Conservation (phyloP, 2,113 vertebrate species). For the Chelonoidis abingdonii region DNA sequence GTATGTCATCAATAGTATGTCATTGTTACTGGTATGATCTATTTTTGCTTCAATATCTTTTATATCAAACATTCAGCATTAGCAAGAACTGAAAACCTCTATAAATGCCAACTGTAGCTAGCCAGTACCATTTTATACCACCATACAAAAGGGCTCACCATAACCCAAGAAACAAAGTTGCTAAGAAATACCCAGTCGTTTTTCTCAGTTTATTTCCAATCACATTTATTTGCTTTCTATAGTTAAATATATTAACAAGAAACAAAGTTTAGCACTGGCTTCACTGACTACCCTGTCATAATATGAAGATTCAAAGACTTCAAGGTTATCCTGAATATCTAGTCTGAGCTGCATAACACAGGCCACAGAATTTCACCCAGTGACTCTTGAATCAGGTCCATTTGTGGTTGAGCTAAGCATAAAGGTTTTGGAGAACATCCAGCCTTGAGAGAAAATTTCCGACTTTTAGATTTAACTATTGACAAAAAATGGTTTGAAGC, state of each 20-base stretch:
- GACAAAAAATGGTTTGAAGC: neutral
- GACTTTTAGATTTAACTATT: neutral
- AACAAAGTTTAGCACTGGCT: neutral
- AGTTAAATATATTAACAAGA: neutral
- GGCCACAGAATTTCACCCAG: neutral
- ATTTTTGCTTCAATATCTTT: neutral
- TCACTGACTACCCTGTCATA: neutral
- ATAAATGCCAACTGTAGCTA: neutral
- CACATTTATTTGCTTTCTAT: neutral
- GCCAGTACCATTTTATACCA: neutral
- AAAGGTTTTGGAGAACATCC: neutral
- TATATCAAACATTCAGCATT: neutral
- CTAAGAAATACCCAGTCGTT: neutral
- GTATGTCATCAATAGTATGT: neutral
- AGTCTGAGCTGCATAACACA: neutral
- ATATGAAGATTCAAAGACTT: neutral
- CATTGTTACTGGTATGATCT: neutral
- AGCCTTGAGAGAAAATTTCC: neutral
- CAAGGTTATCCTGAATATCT: neutral
- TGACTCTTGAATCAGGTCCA: neutral
- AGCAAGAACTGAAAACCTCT: neutral
- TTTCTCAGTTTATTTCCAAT: neutral
- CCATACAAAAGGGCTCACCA: neutral
- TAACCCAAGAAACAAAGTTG: neutral
- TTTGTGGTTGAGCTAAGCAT: neutral